Percentiles rank a stretch among this genome's conserved stretches.
Evolutionary conservation across 2,888 invertebrate species (phyloP).

Genomic region (Ornithoptera priamus): DNA sequence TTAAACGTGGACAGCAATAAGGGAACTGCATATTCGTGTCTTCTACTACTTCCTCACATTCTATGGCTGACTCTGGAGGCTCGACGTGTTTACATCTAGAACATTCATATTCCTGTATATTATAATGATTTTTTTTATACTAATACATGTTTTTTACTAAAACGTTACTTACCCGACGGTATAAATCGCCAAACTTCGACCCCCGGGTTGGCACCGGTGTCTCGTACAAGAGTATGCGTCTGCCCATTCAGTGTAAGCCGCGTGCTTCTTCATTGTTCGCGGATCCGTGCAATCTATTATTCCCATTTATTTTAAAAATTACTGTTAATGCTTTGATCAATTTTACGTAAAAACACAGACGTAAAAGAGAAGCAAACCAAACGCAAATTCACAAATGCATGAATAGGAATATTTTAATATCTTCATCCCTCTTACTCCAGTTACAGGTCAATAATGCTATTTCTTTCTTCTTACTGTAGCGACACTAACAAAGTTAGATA

Average conservation of each 20-base stretch:
- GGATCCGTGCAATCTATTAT: constrained; percentile 65
- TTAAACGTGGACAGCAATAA: constrained; percentile 66
- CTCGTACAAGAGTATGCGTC: constrained; percentile 73
- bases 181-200: constrained; percentile 69
- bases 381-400: no score
- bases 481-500: no score
- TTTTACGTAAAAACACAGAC: no score
- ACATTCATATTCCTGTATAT: neutral
- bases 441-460: no score
- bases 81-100: constrained; percentile 70
- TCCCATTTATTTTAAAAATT: no score
- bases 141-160: neutral
- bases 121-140: neutral
- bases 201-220: constrained; percentile 71
- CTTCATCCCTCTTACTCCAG: no score
- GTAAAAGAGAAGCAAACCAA: no score
- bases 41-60: constrained; percentile 74
- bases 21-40: constrained; percentile 77
- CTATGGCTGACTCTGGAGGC: constrained; percentile 71
- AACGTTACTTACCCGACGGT: constrained; percentile 63
- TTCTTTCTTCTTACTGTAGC: no score
- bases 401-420: no score
- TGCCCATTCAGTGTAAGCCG: constrained; percentile 71
- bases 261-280: constrained; percentile 65
- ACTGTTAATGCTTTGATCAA: no score